These are phyloP conservation scores for Spilogale gracilis DNA, from an alignment of 2,113 vertebrate genomes.

Conservation along the genomic window DNA sequence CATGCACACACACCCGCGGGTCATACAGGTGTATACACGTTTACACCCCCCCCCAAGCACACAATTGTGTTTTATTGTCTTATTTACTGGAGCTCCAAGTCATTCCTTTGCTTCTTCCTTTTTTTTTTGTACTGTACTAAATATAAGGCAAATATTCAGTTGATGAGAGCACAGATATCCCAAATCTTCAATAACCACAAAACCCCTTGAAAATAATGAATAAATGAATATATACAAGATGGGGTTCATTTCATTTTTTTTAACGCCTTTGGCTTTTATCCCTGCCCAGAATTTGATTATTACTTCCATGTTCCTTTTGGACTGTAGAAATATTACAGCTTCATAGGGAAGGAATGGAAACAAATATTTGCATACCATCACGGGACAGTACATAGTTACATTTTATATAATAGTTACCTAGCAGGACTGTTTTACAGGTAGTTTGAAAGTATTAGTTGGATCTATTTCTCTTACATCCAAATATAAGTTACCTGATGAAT, in stretches of 20 bases:
- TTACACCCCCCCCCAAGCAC: background rate
- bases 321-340: background rate
- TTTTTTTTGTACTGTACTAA: background rate
- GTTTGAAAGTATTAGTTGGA: slow-evolving; percentile 15
- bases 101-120: background rate
- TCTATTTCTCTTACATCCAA: slow-evolving; percentile 45
- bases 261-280: background rate
- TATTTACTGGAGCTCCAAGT: background rate
- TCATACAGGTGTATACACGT: too few relatives aligned
- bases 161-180: slow-evolving; percentile 16
- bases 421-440: background rate
- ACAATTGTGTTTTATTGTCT: background rate
- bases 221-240: background rate
- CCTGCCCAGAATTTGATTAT: background rate
- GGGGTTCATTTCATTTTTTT: background rate
- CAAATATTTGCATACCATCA: background rate
- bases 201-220: background rate
- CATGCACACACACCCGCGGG: accelerated
- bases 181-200: background rate
- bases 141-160: slow-evolving; percentile 17
- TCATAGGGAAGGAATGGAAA: background rate
- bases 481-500: slow-evolving; percentile 29
- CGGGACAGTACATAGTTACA: background rate
- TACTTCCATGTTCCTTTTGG: background rate
- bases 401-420: background rate